Evolutionary conservation across 2,888 invertebrate species (phyloP).

Genomic region (Xanthorhoe spadicearia): DNA sequence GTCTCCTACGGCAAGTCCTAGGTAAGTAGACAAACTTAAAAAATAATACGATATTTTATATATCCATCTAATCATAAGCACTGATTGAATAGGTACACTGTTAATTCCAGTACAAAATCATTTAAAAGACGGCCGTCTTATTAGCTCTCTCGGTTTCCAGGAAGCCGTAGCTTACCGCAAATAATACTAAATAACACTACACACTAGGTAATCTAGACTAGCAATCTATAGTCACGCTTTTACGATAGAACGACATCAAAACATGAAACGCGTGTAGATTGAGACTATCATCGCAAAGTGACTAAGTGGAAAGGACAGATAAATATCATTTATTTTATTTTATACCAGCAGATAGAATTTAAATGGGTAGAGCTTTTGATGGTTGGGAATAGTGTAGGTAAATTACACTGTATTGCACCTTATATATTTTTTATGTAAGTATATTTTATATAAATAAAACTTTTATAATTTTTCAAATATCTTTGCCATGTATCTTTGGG

Average conservation of each 20-base stretch:
- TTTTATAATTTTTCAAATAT: too few relatives aligned
- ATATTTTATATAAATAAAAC: too few relatives aligned
- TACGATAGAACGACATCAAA: constrained; percentile 17
- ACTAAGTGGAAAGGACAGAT: neutral
- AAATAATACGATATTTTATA: too few relatives aligned
- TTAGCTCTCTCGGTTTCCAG: neutral
- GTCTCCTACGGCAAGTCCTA: too few relatives aligned
- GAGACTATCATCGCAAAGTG: neutral
- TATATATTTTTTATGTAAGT: too few relatives aligned
- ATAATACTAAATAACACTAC: constrained; percentile 1
- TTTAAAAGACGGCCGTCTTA: neutral
- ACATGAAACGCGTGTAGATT: constrained; percentile 13
- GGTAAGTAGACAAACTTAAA: too few relatives aligned
- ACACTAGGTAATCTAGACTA: constrained; percentile 19
- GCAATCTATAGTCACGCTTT: constrained; percentile 34
- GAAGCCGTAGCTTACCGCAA: neutral
- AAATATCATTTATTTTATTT: neutral
- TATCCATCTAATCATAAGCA: too few relatives aligned
- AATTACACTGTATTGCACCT: too few relatives aligned
- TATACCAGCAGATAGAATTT: neutral
- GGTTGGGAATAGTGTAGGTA: too few relatives aligned
- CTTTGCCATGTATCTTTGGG: too few relatives aligned
- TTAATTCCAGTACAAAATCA: neutral
- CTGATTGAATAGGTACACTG: too few relatives aligned
- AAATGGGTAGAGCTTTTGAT: neutral